A percentile compares a stretch with the other conserved stretches of the same genome.
These are phyloP conservation scores for Rhinatrema bivittatum DNA, from an alignment of 2,797 vertebrate genomes.

Conservation along the genomic window DNA sequence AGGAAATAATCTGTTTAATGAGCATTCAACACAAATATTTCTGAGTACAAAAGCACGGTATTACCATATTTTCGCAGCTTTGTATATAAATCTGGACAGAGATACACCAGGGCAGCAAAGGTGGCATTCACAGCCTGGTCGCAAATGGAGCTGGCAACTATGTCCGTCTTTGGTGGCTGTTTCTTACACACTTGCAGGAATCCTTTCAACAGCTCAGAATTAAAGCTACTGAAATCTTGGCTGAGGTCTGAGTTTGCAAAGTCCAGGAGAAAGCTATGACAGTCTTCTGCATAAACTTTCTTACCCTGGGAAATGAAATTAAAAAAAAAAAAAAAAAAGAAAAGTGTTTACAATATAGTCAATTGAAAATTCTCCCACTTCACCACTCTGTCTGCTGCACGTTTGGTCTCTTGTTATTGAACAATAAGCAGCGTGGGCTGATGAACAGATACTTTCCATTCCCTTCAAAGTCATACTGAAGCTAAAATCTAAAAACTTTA, in stretches of 20 bases:
- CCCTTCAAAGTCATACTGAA: no score
- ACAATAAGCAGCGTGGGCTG: no score
- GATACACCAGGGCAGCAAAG: slow-evolving; percentile 94
- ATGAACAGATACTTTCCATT: no score
- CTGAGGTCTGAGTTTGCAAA: slow-evolving; percentile 87
- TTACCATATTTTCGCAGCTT: slow-evolving; percentile 84
- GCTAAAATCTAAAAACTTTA: no score
- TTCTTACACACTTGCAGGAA: slow-evolving; percentile 80
- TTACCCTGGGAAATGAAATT: slow-evolving; percentile 36
- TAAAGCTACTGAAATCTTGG: slow-evolving; percentile 66
- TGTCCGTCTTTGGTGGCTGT: slow-evolving; percentile 79
- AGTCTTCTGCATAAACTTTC: slow-evolving; percentile 53
- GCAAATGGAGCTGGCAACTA: slow-evolving; percentile 75
- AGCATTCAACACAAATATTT: no score
- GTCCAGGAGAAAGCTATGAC: slow-evolving; percentile 74
- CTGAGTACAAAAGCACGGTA: no score
- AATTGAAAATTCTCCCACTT: background rate
- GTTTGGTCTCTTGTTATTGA: no score
- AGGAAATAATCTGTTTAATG: no score
- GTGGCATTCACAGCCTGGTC: slow-evolving; percentile 95
- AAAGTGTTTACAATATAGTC: slow-evolving; percentile 1
- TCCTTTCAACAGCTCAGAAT: slow-evolving; percentile 77
- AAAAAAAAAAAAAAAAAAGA: slow-evolving; percentile 19
- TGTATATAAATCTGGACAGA: slow-evolving; percentile 80
- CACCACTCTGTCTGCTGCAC: no score